Evolutionary conservation across 2,113 vertebrate genomes (phyloP).

Genomic region (Steatornis caripensis): DNA sequence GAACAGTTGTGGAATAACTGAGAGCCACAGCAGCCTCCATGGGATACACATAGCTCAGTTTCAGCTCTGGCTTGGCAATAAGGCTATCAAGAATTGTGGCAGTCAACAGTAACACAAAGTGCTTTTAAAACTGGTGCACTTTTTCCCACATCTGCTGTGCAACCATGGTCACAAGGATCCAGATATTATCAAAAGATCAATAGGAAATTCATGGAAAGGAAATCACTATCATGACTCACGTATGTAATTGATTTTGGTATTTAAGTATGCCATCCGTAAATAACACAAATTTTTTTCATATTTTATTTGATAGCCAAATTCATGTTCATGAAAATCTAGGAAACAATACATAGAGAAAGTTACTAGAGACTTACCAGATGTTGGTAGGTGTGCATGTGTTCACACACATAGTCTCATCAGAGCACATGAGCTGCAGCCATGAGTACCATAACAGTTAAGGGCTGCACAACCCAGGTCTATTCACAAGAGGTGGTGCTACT

Average conservation of each 20-base stretch:
- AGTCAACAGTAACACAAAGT: neutral
- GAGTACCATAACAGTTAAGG: neutral
- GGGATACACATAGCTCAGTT: neutral
- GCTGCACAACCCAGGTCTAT: neutral
- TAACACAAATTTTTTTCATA: accelerated
- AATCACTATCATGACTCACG: neutral
- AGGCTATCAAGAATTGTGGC: neutral
- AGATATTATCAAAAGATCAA: neutral
- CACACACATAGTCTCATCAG: neutral
- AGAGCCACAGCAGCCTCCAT: neutral
- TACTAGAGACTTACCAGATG: neutral
- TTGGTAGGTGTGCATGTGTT: neutral
- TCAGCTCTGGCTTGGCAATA: neutral
- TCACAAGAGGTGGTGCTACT: neutral
- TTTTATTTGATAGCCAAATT: neutral
- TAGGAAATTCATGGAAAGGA: neutral
- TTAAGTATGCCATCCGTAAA: neutral
- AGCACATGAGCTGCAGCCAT: neutral
- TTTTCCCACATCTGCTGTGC: neutral
- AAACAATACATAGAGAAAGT: neutral
- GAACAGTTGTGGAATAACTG: neutral
- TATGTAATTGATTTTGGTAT: neutral
- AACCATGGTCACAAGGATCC: neutral
- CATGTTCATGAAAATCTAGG: neutral
- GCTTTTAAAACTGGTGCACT: neutral